Base-by-base conservation (phyloP, 2,113 vertebrate genomes). In the Meleagris gallopavo region DNA sequence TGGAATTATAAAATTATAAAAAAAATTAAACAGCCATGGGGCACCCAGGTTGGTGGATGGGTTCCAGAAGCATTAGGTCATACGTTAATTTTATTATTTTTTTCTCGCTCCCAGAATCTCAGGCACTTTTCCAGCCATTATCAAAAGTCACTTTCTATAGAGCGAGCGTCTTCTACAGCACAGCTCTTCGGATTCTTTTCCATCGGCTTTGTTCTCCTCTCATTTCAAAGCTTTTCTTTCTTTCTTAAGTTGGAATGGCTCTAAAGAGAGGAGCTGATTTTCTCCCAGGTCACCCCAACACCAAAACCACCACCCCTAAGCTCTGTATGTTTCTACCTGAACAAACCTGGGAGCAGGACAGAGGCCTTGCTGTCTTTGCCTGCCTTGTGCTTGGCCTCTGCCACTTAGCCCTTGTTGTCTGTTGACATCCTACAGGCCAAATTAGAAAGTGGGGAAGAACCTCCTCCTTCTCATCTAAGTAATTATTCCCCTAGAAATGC, bases 1-100 rank as follows among this genome's bases (percentile, higher is more conserved):
- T 97, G 95, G 96, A 93, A n/a, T n/a, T n/a, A n/a, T n/a, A n/a
- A n/a, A n/a, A 92, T 60, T 64, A 29, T 29, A 29, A 40, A 38
- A 36, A 74, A 91, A 87, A 88, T 89, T 85, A 93, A 97, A 96
- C 92, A 97, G 96, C 97, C 96, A 91, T 71, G 67, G 95, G 97
- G 97, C 95, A 95, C 72, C 77, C 83, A 90, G 92, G 88, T 95
- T 94, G 87, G 19, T 75, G 95, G 95, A 94, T 60, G 65, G 27
- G 21, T 93, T 97, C 97, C 97, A 98, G 96, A 95, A 96, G 50
- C 90, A 96, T 98, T 95, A 97, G 88, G 91, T 98, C 97, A 98
- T 95, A 83, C 92, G 96, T 86, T 86, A 57, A 90, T 5, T 54
- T 34, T 54, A 48, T 46, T 43, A 43, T 86, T 43, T 54, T 50